Conservation (phyloP, 2,888 invertebrate genomes). For the Phlogophora meticulosa region DNA sequence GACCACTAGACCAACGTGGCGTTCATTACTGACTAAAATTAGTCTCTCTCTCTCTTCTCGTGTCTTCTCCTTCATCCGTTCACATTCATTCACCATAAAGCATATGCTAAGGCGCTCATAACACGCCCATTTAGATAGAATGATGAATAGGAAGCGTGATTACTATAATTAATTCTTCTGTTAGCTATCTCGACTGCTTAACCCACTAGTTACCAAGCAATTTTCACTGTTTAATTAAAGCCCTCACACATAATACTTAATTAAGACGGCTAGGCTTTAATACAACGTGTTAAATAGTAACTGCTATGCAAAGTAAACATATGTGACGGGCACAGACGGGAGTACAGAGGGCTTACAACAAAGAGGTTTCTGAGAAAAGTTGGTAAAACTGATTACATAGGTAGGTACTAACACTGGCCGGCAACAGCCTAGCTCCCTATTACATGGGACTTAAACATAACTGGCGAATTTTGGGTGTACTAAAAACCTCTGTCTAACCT, state of each 20-base stretch:
- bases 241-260: slow-evolving; percentile 51
- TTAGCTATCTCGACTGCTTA: slow-evolving; percentile 24
- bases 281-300: slow-evolving; percentile 7
- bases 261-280: slow-evolving; percentile 36
- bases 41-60: too few species aligned
- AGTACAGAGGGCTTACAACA: slow-evolving; percentile 2
- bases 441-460: too few species aligned
- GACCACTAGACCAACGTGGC: too few species aligned
- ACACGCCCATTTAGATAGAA: slow-evolving; percentile 1
- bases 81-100: not conserved
- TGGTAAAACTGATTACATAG: not conserved
- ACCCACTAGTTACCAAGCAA: slow-evolving; percentile 46
- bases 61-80: not conserved
- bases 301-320: slow-evolving; percentile 20
- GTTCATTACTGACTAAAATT: too few species aligned
- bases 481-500: too few species aligned
- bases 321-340: not conserved
- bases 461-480: too few species aligned
- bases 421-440: too few species aligned
- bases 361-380: not conserved
- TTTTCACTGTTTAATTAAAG: slow-evolving; percentile 60
- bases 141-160: slow-evolving; percentile 41
- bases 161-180: slow-evolving; percentile 48
- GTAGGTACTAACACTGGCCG: not conserved
- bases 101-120: slow-evolving; percentile 16